Evolutionary conservation across 2,113 vertebrate species (phyloP).

Genomic region (Ginglymostoma cirratum): DNA sequence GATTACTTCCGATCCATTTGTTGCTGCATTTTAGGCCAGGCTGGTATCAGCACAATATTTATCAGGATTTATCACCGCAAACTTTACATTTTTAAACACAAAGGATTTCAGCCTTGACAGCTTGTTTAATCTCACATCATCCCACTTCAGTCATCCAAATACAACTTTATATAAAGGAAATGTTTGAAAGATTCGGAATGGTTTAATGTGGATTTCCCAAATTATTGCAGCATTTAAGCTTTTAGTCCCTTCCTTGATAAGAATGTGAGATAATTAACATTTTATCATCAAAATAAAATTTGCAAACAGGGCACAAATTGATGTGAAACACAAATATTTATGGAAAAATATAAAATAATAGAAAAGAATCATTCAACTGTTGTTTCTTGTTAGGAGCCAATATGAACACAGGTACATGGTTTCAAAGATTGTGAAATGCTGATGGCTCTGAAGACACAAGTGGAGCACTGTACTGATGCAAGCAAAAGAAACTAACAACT

Average conservation of each 20-base stretch:
- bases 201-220: slow-evolving; percentile 19
- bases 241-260: background rate
- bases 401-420: background rate
- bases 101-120: background rate
- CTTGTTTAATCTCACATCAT: slow-evolving; percentile 19
- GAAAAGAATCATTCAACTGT: background rate
- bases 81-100: slow-evolving; percentile 14
- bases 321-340: background rate
- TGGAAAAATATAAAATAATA: background rate
- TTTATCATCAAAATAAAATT: background rate
- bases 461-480: background rate
- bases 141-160: background rate
- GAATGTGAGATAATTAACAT: background rate
- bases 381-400: background rate
- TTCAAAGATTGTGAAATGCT: background rate
- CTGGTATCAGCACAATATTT: background rate
- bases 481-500: background rate
- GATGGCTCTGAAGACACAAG: background rate
- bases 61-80: background rate
- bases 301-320: background rate
- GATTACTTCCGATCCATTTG: background rate
- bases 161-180: background rate
- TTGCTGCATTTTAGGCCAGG: background rate
- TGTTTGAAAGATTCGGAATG: background rate
- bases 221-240: slow-evolving; percentile 5